Base-by-base conservation (phyloP, 1,140 invertebrate species). In the Wasmannia auropunctata region DNA sequence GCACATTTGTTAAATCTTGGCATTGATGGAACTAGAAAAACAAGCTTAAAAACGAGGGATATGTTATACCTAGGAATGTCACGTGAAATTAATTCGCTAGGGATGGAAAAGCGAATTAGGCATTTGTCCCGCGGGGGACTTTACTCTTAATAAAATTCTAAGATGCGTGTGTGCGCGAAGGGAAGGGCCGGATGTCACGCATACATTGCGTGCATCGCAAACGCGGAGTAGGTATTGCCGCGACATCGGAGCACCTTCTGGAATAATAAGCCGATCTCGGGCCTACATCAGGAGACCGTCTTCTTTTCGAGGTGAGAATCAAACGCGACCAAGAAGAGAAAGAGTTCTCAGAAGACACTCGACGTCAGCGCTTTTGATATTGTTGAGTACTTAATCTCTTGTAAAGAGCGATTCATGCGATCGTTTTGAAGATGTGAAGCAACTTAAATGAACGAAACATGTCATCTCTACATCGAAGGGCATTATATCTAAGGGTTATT, bases 161-260 rank as follows among this genome's bases (percentile, higher is more conserved):
- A 87, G 79, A 85, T 86, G 43, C 69, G 58, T 28, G 58, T 34
- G 43, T 43, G 51, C 16, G 72, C 51, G 69, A 83, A 74, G 70
- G 89, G 77, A 65, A 88, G 87, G 89, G 86, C 92, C 91, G 93
- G 93, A 93, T 89, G 92, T 93, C 93, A 93, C 92, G 92, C 90
- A 51, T 91, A 63, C 88, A 60, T 89, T 91, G 87, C 92, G 91
- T 92, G 92, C 87, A 67, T 69, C 43, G 90, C 88, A 87, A 87
- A 60, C 85, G 60, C 63, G 76, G 86, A 56, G 62, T 37, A 63
- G 34, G 31, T 22, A 77, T 58, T 43, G 62, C 63, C 63, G 51
- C 58, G 76, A 62, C 86, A 80, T 83, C 80, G 86, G 70, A 58
- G 70, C 77, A 63, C 75, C 77, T 74, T 62, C 40, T 91, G 65